phyloP scores from a whole-genome alignment of 2,888 invertebrate genomes.

The Pedicia rivosa region DNA sequence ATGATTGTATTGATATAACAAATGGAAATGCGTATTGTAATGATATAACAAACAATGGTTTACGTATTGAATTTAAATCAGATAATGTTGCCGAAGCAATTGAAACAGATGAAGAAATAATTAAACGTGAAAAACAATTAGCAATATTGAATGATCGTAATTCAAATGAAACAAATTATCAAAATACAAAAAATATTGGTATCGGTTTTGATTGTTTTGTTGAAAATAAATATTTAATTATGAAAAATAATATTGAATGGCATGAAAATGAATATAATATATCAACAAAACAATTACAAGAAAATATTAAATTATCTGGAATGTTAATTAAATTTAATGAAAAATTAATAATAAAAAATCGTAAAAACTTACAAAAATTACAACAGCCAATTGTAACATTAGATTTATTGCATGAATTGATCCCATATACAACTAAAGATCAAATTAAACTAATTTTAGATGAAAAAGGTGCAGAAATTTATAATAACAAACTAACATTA shows the following conservation, averaged over 20 bases:
- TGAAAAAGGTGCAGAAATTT: neutral
- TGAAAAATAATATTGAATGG: conserved; percentile 8
- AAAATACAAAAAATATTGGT: conserved; percentile 26
- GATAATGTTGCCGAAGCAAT: conserved; percentile 76
- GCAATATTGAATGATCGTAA: conserved; percentile 28
- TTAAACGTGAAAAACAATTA: conserved; percentile 27
- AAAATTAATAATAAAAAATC: conserved; percentile 15
- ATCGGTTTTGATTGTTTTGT: conserved; percentile 21
- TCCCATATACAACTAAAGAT: conserved; percentile 14
- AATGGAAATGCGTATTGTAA: conserved; percentile 33
- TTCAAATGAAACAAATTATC: conserved; percentile 28
- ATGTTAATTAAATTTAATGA: conserved; percentile 22
- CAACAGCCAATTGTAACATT: neutral
- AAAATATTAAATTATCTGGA: conserved; percentile 21
- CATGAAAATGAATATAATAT: conserved; percentile 18
- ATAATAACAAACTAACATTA: conserved; percentile 12
- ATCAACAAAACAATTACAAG: conserved; percentile 21
- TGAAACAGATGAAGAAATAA: conserved; percentile 39
- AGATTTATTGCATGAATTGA: conserved; percentile 9
- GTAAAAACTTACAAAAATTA: conserved; percentile 7
- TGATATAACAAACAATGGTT: conserved; percentile 18
- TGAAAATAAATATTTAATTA: conserved; percentile 5
- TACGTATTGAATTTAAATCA: conserved; percentile 62
- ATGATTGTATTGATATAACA: conserved; percentile 29
- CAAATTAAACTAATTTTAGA: conserved; percentile 7